Percentiles rank a stretch among this genome's conserved stretches.
These are phyloP conservation scores for Cyprinodon variegatus DNA, from an alignment of 2,113 vertebrate genomes.

Conservation along the genomic window DNA sequence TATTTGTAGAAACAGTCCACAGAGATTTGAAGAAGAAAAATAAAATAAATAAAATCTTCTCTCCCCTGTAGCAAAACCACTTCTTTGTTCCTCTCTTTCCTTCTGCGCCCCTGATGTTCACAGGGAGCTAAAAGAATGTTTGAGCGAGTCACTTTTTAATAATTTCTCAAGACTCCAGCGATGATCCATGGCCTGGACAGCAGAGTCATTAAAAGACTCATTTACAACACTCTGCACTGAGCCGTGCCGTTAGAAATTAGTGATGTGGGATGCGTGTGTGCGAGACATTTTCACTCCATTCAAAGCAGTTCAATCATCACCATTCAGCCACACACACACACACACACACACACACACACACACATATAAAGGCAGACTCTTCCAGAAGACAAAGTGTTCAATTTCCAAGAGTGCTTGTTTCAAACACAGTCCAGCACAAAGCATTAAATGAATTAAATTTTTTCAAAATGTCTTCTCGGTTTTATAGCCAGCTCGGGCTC, in stretches of 20 bases:
- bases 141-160: constrained; percentile 18
- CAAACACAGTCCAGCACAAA: constrained; percentile 53
- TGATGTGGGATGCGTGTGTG: constrained; percentile 21
- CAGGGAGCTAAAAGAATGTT: constrained; percentile 7
- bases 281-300: constrained; percentile 34
- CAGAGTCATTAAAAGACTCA: constrained; percentile 40
- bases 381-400: constrained; percentile 59
- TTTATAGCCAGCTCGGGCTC: constrained; percentile 27
- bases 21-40: neutral
- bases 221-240: constrained; percentile 29
- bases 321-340: constrained; percentile 4
- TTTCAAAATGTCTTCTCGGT: constrained; percentile 26
- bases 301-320: constrained; percentile 35
- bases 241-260: constrained; percentile 13
- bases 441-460: constrained; percentile 49
- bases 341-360: constrained; percentile 13
- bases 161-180: constrained; percentile 29
- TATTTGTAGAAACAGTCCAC: no score
- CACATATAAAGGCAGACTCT: constrained; percentile 4
- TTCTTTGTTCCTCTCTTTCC: neutral
- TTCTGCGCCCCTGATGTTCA: neutral
- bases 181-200: constrained; percentile 20
- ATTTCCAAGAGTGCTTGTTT: constrained; percentile 61
- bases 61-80: constrained; percentile 8
- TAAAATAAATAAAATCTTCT: neutral